phyloP scores from a whole-genome alignment of 30 jellyfish, hydroid and myxozoan genomes.

The Clytia hemisphaerica region DNA sequence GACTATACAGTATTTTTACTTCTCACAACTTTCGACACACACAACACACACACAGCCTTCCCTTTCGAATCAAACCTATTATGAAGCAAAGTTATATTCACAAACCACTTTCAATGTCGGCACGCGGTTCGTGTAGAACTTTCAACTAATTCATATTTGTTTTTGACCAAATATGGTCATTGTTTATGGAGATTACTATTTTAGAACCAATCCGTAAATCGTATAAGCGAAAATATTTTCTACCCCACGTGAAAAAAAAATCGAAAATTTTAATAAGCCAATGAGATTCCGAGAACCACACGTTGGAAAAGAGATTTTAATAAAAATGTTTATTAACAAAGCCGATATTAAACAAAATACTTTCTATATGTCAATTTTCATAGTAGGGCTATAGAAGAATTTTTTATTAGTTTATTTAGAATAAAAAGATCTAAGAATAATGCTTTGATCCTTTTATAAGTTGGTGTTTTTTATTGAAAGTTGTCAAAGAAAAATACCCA shows the following conservation, averaged over 20 bases:
- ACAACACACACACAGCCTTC: slow-evolving; percentile 42
- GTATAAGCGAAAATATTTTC: background rate
- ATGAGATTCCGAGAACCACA: background rate
- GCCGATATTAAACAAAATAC: no score
- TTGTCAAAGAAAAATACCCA: no score
- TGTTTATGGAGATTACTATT: background rate
- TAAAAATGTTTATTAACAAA: no score
- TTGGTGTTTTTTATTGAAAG: no score
- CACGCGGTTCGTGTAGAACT: slow-evolving; percentile 99
- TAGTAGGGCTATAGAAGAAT: no score
- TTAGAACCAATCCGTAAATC: slow-evolving; percentile 1
- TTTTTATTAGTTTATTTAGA: no score
- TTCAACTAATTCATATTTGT: slow-evolving; percentile 35
- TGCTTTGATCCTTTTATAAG: no score
- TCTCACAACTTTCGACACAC: no score
- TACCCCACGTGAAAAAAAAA: slow-evolving; percentile 19
- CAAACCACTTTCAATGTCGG: slow-evolving; percentile 60
- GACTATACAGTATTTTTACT: no score
- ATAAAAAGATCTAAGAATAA: no score
- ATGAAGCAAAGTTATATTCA: slow-evolving; percentile 33
- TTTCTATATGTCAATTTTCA: no score
- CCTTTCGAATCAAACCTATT: slow-evolving; percentile 22
- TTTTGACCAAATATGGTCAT: slow-evolving; percentile 32
- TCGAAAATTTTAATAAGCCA: slow-evolving; percentile 2
- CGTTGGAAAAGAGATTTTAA: no score